Conservation (phyloP, 2,797 vertebrate genomes). For the Tiaroga cobitis region DNA sequence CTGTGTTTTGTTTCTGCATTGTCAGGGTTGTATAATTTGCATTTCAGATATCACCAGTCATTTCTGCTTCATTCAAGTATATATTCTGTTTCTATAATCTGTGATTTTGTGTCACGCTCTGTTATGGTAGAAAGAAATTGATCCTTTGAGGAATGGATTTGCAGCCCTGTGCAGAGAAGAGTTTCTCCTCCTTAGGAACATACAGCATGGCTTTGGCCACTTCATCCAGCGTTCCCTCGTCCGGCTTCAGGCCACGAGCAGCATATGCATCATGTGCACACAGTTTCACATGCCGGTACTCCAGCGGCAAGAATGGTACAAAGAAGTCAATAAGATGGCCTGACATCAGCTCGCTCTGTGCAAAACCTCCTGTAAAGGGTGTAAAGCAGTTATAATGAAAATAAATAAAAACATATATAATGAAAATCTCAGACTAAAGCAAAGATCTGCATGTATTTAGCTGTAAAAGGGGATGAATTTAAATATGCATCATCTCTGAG, state of each 20-base stretch:
- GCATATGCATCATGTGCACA: constrained; percentile 86
- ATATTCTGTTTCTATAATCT: constrained; percentile 20
- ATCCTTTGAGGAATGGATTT: constrained; percentile 95
- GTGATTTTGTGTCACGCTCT: constrained; percentile 17
- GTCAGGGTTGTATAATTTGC: neutral
- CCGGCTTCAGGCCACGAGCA: constrained; percentile 81
- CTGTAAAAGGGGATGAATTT: neutral
- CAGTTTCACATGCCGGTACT: constrained; percentile 88
- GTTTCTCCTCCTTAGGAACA: constrained; percentile 88
- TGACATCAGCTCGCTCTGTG: constrained; percentile 84
- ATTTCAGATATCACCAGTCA: constrained; percentile 19
- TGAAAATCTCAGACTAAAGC: neutral
- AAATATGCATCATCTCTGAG: neutral
- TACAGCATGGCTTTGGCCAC: constrained; percentile 91
- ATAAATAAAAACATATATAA: neutral
- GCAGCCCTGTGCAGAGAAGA: constrained; percentile 95
- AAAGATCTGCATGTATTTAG: neutral
- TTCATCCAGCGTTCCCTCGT: constrained; percentile 82
- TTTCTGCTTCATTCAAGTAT: constrained; percentile 40
- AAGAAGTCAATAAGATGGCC: constrained; percentile 89
- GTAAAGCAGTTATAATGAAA: neutral
- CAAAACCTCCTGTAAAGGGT: constrained; percentile 75
- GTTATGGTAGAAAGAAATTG: constrained; percentile 89
- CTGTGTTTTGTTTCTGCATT: constrained; percentile 15
- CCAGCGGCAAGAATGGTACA: constrained; percentile 93